phyloP scores from a whole-genome alignment of 2,797 vertebrate genomes.

The Microtus californicus region DNA sequence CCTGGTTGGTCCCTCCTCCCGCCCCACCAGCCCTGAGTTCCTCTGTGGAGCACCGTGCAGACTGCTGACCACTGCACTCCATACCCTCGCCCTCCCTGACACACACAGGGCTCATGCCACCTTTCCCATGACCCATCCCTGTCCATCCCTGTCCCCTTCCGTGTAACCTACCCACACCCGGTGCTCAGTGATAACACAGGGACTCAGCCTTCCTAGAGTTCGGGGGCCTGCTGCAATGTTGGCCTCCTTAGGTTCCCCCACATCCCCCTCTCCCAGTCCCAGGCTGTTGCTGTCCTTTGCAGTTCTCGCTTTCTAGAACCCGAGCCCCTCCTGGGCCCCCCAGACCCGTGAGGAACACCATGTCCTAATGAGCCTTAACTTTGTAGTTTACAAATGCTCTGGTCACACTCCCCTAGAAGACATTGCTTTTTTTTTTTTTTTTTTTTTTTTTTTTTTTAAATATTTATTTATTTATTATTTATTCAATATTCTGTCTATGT shows the following conservation, averaged over 20 bases:
- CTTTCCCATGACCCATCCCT: neutral
- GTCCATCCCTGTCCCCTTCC: fast-evolving
- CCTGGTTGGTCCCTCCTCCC: neutral
- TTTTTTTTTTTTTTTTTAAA: too few relatives aligned
- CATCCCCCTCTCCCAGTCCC: neutral
- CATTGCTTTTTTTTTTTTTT: too few relatives aligned
- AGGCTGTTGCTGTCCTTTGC: neutral
- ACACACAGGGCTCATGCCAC: neutral
- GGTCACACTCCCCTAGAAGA: fast-evolving
- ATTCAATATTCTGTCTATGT: too few relatives aligned
- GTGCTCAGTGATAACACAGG: too few relatives aligned
- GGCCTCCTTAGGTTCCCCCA: neutral
- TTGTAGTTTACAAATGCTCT: fast-evolving
- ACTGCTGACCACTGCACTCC: too few relatives aligned
- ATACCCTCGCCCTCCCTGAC: neutral
- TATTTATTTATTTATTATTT: too few relatives aligned
- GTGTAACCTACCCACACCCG: neutral
- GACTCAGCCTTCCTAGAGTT: neutral
- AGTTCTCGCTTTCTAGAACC: neutral
- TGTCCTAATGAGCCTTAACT: neutral
- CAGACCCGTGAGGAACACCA: neutral
- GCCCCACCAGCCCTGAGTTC: neutral
- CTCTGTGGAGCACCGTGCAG: neutral
- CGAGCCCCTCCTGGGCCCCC: neutral
- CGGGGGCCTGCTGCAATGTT: neutral